These are phyloP conservation scores for Typhlichthys subterraneus DNA, from an alignment of 2,797 vertebrate species.

Conservation along the genomic window DNA sequence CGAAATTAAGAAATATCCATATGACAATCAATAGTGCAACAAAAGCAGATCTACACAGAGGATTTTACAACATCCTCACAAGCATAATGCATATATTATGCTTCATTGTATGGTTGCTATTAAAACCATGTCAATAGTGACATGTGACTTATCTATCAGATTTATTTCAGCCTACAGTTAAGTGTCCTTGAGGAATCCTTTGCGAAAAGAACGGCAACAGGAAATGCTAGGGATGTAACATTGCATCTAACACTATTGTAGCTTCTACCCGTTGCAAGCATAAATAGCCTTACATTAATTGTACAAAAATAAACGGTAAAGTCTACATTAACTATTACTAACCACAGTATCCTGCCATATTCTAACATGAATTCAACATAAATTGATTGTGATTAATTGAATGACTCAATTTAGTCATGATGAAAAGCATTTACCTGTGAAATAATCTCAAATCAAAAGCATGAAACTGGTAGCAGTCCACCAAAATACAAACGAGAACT, in stretches of 20 bases:
- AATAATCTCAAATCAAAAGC: no score
- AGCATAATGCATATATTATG: background rate
- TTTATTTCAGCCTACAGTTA: background rate
- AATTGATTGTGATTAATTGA: no score
- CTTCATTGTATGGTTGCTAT: slow-evolving; percentile 1
- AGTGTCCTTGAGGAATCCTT: slow-evolving; percentile 20
- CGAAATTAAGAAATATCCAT: background rate
- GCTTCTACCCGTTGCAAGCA: no score
- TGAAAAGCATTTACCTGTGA: no score
- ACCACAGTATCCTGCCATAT: no score
- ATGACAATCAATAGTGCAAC: background rate
- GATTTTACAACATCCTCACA: background rate
- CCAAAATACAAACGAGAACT: no score
- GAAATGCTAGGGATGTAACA: background rate
- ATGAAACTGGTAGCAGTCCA: no score
- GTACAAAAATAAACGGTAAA: no score
- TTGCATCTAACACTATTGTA: background rate
- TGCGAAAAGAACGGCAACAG: background rate
- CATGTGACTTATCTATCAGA: background rate
- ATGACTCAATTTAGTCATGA: no score
- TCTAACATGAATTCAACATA: no score
- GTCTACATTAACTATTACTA: background rate
- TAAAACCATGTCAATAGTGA: background rate
- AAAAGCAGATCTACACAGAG: background rate
- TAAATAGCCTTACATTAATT: no score